phyloP scores from a whole-genome alignment of 2,888 invertebrate species.

The Sceliomorpha sp. region DNA sequence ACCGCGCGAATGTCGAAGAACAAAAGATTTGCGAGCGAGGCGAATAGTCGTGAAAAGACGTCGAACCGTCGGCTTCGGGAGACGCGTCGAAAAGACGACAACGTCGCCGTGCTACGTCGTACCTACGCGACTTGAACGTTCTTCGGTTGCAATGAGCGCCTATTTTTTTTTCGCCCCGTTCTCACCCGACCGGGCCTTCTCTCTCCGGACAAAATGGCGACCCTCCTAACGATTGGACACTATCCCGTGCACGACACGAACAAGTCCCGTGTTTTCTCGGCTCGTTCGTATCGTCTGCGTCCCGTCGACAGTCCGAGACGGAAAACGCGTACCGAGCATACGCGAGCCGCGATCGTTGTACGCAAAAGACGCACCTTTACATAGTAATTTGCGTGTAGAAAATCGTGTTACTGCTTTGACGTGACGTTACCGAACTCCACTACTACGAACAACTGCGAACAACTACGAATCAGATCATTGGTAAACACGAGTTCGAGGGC shows the following conservation, averaged over 20 bases:
- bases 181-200: constrained; percentile 74
- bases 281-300: constrained; percentile 1
- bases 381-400: constrained; percentile 76
- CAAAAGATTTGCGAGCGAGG: constrained; percentile 23
- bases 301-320: not conserved
- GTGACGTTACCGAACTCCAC: constrained; percentile 78
- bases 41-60: constrained; percentile 1
- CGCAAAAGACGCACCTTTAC: constrained; percentile 74
- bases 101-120: constrained; percentile 20
- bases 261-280: constrained; percentile 7
- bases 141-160: constrained; percentile 61
- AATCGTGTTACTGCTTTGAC: constrained; percentile 77
- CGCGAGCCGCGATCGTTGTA: constrained; percentile 13
- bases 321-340: constrained; percentile 9
- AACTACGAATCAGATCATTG: constrained; percentile 68
- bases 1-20: constrained; percentile 16
- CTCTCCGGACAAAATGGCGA: constrained; percentile 80
- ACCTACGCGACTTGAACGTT: constrained; percentile 44
- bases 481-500: constrained; percentile 75
- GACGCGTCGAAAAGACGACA: not conserved
- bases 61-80: constrained; percentile 2
- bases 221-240: constrained; percentile 75
- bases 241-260: constrained; percentile 41
- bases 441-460: too few species aligned
- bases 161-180: constrained; percentile 70